Conservation (phyloP, 2,797 vertebrate genomes). For the Masticophis lateralis region DNA sequence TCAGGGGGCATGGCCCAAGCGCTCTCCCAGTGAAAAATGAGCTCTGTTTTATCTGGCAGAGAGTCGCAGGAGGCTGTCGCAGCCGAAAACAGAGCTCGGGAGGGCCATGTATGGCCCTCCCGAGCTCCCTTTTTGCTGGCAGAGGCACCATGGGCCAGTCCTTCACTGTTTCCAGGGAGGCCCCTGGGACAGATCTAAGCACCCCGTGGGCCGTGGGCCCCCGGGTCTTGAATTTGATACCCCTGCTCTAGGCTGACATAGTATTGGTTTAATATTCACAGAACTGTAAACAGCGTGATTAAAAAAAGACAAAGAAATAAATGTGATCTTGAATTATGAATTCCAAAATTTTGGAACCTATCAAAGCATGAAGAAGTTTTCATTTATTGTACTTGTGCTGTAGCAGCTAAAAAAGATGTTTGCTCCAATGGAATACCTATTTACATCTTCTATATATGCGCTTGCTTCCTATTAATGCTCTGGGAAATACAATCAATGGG, state of each 20-base stretch:
- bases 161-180: too few species aligned
- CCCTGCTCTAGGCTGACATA: not conserved
- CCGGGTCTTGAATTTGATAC: too few species aligned
- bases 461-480: not conserved
- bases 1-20: too few species aligned
- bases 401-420: not conserved
- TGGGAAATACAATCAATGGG: not conserved
- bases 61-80: too few species aligned
- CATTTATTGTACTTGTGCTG: not conserved
- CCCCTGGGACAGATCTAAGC: too few species aligned
- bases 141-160: too few species aligned
- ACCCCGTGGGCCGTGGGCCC: fast-evolving
- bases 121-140: too few species aligned
- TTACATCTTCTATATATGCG: not conserved
- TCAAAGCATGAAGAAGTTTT: not conserved
- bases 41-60: too few species aligned
- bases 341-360: not conserved
- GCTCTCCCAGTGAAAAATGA: too few species aligned
- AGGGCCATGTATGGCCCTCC: too few species aligned
- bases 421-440: not conserved
- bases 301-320: not conserved
- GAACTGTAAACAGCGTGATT: not conserved
- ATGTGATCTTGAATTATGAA: not conserved
- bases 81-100: too few species aligned
- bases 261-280: not conserved